These are phyloP conservation scores for Drosophila cracens DNA, from an alignment of 2,888 invertebrate genomes.

Conservation along the genomic window DNA sequence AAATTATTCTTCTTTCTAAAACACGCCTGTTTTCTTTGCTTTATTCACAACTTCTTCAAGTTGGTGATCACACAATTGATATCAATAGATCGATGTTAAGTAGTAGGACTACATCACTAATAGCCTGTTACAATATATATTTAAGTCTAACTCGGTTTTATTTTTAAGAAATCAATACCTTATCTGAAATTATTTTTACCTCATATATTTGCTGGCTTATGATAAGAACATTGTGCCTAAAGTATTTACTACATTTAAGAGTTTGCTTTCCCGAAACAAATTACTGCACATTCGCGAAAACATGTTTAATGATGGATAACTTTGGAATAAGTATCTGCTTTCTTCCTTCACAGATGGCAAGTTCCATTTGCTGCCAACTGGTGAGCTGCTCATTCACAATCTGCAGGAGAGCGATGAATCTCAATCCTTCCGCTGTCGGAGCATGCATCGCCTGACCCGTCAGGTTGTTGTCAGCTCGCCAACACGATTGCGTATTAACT, in stretches of 20 bases:
- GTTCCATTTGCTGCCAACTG: slow-evolving; percentile 90
- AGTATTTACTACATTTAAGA: background rate
- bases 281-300: background rate
- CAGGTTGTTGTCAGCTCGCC: slow-evolving; percentile 90
- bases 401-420: slow-evolving; percentile 91
- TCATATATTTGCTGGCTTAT: background rate
- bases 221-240: background rate
- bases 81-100: no score
- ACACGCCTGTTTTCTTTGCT: no score
- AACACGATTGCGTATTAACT: slow-evolving; percentile 89
- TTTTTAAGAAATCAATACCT: background rate
- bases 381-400: slow-evolving; percentile 90
- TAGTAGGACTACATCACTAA: no score
- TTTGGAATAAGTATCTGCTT: background rate
- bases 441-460: slow-evolving; percentile 90
- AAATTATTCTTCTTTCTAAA: no score
- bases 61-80: no score
- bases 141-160: no score
- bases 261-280: background rate
- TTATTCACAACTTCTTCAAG: no score
- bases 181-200: background rate
- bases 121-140: background rate
- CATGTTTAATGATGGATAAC: slow-evolving; percentile 6
- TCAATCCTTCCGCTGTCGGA: slow-evolving; percentile 89
- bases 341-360: slow-evolving; percentile 87